Base-by-base conservation (phyloP, 1,140 invertebrate species). In the Drosophila orena region DNA sequence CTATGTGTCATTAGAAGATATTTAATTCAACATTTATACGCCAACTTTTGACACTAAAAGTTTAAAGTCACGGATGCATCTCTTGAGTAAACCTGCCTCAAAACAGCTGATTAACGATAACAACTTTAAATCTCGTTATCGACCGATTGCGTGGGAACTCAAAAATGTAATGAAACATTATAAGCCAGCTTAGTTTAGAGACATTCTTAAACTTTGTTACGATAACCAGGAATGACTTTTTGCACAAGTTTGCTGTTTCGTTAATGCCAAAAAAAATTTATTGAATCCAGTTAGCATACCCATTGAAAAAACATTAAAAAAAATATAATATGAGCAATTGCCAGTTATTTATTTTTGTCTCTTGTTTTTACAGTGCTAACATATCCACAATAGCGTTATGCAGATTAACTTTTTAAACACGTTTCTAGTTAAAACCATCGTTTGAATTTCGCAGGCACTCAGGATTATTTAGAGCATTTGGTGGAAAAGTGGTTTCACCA, bases 11-110 rank as follows among this genome's bases (percentile, higher is more conserved):
- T 30, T 8, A 30, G 2, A 10, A 10, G 2, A 10, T 4, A 10
- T 10, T 3, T 2, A 10, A 30, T 30, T 10, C 7, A 30, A 30
- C 30, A 10, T 30, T 8, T 8, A 10, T 30, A 30, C 10, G 30
- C 7, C 30, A 38, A 38, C n/a, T n/a, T n/a, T n/a, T 61, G 54
- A 59, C 24, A 58, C 54, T 37, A 12, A 3, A 17, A 12, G 7
- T 10, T 20, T 5, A 5, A 3, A 3, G 1, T 15, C 37, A 35
- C 49, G 15, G 4, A 11, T 15, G 15, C 59, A 30, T 17, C 49
- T 27, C 34, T 38, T 14, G 1, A 10, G 47, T 27, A 34, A 59
- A 58, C 59, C 58, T 60, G 57, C 22, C 54, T 61, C 59, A 30
- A 61, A 59, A 10, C 59, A 61, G 38, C 54, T 61, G 59, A 30